Base-by-base conservation (phyloP, 2,888 invertebrate genomes). In the Rhyacophila evoluta region DNA sequence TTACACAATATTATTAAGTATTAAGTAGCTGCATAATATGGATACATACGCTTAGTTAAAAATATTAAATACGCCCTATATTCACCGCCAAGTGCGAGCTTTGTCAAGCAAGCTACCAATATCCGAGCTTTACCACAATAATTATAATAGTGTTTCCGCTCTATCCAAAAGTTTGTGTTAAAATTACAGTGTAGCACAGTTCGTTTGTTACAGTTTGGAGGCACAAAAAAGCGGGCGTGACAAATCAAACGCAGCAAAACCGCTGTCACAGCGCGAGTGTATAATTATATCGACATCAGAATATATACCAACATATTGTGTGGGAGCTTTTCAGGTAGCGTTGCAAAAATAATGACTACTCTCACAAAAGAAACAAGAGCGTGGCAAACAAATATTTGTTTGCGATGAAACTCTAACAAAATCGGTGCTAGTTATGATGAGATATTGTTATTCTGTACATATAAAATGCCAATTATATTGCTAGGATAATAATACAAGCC, bases 181-280 rank as follows among this genome's bases (percentile, higher is more conserved):
- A 15, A 55, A 55, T 33, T 1, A 55, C 37, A 27, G 36, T 76
- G 36, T 55, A 28, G 8, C 25, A 5, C 25, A 10, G 19, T 55
- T 69, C 28, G 69, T 72, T 77, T 77, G 77, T 41, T 55, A 77
- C 73, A 70, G 69, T 77, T 77, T 74, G 11, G 55, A 11, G 38
- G n/a, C 33, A 69, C 28, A 69, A 28, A 68, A 38, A 55, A 38
- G 33, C 71, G 70, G 77, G 77, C 70, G 77, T 77, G 77, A 69
- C 77, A 77, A 77, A 77, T 77, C 77, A 77, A 74, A 73, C 19
- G 37, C 77, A 74, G 74, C 33, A 25, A 70, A 25, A 75, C 75
- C 75, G 33, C 11, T 69, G 38, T 27, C 27, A 69, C 25, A 36
- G 28, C 75, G 38, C 55, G 15, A 38, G 10, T 68, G 73, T 74